Evolutionary conservation across 2,113 vertebrate genomes (phyloP), one percentile per base, ranked within the genome.

Genomic region (Sula dactylatra): DNA sequence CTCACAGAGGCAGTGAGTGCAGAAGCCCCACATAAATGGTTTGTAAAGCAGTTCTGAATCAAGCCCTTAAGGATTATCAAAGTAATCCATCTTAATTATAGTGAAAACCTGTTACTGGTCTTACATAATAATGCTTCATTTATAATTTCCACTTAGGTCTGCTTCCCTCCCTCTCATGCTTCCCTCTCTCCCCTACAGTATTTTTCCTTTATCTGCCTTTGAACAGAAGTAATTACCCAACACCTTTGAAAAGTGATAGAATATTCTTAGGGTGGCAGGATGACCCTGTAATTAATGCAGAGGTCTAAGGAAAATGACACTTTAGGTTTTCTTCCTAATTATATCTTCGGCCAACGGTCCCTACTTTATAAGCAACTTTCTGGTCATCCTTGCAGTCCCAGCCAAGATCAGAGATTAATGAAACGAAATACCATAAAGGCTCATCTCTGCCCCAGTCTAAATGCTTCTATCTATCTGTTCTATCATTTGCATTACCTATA

Each of bases 71-170:
- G 86, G 92, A 88, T 94, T 97, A 97, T 98, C 98, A 96, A 97
- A 94, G 71, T 79, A 91, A 97, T 97, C 94, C 82, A 82, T 97
- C 96, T 97, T 97, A 97, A 97, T 98, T 98, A 96, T 22, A 62
- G 71, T 86, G 89, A 96, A 96, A 98, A 96, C 62, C 80, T 82
- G 89, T 94, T 97, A 86, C 36, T 82, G 31, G 50, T 65, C 84
- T 97, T 95, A 97, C 92, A 92, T 97, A 97, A 93, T 95, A 97
- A 96, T 88, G 49, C 24, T 90, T 94, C 56, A 77, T 97, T 96
- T 97, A 94, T 80, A 83, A 83, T 95, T 96, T 96, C 77, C 86
- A 76, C 64, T 89, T 87, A 79, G 64, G 26, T 47, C 56, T 88
- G 45, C 52, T 90, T 94, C 21, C 65, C 40, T 94, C 10, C 18